Base-by-base conservation (phyloP, 1,140 invertebrate genomes). In the Nebria ingens region DNA sequence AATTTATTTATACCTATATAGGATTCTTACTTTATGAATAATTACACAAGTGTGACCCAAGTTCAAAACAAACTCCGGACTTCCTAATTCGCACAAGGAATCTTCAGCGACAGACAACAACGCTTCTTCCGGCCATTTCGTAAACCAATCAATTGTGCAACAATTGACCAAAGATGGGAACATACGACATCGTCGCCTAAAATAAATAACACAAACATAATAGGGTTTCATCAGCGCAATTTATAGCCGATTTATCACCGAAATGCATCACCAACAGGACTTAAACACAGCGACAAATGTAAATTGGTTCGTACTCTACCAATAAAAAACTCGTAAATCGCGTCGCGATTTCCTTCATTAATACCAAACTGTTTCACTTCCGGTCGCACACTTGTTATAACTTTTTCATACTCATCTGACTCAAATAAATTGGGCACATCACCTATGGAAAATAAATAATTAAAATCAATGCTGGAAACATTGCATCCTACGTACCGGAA, bases 61-160 rank as follows among this genome's bases (percentile, higher is more conserved):
- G 13, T 78, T 76, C 6, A 76, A 64, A 2, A 80, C 73, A 29
- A 74, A 66, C 17, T 69, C 61, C 9, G 69, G 59, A 1, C 63
- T 61, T 0, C 74, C 66, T 0, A 84, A 68, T 49, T 77, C 69
- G 38, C 73, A 69, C 20, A 83, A 76, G 60, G 74, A 73, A 60
- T 71, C 79, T 59, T 78, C 66, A 52, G 86, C 89, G 0, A 93
- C 89, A 0, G 87, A 89, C 9, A 89, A 76, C 20, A 94, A 70
- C 4, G 91, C 91, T 69, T 93, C 91, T 21, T 84, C 80, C 2
- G 91, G 91, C 92, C 92, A 95, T 59, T 87, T 87, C 57, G 79
- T 84, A 69, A 93, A 94, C 90, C 91, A 95, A 69, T 95, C 89
- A 54, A 96, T 94, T 0, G 91, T 94, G 62, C 91, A 94, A 66